Conservation (phyloP, 2,888 invertebrate species). For the Julus scanicus region DNA sequence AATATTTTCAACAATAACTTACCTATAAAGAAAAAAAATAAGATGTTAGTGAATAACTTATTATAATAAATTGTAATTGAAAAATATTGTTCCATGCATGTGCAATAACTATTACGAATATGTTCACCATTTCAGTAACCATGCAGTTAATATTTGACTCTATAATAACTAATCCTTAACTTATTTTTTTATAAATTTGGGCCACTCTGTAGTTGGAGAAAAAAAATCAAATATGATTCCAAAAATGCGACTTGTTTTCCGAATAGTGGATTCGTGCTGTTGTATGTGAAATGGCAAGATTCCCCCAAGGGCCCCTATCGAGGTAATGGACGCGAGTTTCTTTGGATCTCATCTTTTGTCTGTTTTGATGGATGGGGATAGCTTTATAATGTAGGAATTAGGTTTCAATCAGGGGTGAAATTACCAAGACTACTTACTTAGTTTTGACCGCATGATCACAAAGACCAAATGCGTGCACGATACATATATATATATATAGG, state of each 20-base stretch:
- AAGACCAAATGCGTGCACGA: background rate
- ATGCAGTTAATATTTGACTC: too few species aligned
- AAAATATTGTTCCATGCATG: too few species aligned
- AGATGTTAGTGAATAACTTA: too few species aligned
- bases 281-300: background rate
- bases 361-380: slow-evolving; percentile 31
- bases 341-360: slow-evolving; percentile 48
- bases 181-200: background rate
- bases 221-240: background rate
- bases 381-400: slow-evolving; percentile 50
- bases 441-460: slow-evolving; percentile 41
- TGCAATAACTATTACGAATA: too few species aligned
- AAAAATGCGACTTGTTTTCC: slow-evolving; percentile 5
- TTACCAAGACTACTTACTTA: slow-evolving; percentile 14
- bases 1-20: background rate
- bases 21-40: background rate
- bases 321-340: background rate
- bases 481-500: background rate
- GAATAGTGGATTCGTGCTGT: background rate
- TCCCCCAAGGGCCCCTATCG: slow-evolving; percentile 35
- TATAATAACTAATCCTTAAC: too few species aligned
- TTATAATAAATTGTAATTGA: too few species aligned
- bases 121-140: too few species aligned
- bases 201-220: background rate
- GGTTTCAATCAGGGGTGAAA: slow-evolving; percentile 55